A percentile compares a stretch with the other conserved stretches of the same genome.
Evolutionary conservation across 2,113 vertebrate species (phyloP).

Genomic region (Aramus guarauna): DNA sequence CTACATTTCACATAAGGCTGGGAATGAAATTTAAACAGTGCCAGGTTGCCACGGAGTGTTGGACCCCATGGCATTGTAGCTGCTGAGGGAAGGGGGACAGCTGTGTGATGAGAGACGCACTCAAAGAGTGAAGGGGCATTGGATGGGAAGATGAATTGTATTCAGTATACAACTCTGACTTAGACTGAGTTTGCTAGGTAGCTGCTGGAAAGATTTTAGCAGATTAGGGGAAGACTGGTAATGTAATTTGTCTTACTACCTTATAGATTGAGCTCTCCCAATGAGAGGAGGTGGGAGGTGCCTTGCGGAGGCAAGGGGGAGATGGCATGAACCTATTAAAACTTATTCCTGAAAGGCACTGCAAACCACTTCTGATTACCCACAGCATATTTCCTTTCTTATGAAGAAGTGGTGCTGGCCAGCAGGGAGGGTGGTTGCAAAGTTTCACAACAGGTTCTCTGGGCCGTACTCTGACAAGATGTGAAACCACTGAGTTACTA

Average conservation of each 20-base stretch:
- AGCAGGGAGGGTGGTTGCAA: not conserved
- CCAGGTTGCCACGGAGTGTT: not conserved
- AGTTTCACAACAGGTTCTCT: not conserved
- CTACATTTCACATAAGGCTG: not conserved
- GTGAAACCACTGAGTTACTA: slow-evolving; percentile 20
- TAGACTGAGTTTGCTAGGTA: not conserved
- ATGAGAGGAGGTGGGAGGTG: not conserved
- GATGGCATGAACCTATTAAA: not conserved
- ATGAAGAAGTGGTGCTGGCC: not conserved
- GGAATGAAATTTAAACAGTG: not conserved
- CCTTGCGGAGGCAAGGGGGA: not conserved
- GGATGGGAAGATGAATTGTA: not conserved
- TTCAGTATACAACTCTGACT: not conserved
- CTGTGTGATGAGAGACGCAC: not conserved
- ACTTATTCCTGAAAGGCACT: not conserved
- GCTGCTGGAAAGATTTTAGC: not conserved
- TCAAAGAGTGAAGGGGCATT: not conserved
- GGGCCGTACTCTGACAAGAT: not conserved
- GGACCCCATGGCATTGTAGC: not conserved
- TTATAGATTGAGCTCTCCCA: not conserved
- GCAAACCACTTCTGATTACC: not conserved
- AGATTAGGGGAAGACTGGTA: not conserved
- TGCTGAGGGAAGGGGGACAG: not conserved
- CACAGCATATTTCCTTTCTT: not conserved
- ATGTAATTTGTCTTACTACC: not conserved